Conservation (phyloP, 2,113 vertebrate genomes). For the Clarias macrocephalus region DNA sequence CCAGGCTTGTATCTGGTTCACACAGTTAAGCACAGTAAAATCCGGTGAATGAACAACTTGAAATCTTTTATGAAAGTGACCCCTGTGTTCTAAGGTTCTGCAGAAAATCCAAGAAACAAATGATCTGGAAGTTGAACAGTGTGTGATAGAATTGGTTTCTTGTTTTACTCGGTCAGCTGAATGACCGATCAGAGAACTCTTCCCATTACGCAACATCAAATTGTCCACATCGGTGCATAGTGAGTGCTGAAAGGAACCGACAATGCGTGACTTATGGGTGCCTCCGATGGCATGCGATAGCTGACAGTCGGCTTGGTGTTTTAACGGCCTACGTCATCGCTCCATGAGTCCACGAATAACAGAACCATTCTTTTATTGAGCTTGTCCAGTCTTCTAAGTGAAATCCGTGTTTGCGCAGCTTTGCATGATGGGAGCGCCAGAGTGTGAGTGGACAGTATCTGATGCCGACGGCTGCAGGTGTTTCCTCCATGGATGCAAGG, state of each 20-base stretch:
- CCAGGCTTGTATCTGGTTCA: neutral
- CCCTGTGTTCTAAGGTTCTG: neutral
- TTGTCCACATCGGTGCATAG: neutral
- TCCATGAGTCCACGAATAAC: neutral
- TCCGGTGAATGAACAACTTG: neutral
- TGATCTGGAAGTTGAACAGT: neutral
- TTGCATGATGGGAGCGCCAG: conserved; percentile 6
- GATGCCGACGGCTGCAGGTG: conserved; percentile 63
- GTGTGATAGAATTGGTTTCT: neutral
- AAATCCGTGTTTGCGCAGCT: conserved; percentile 13
- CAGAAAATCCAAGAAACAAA: neutral
- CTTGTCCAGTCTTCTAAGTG: neutral
- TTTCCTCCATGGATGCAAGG: conserved; percentile 66
- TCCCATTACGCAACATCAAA: neutral
- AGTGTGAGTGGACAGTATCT: conserved; percentile 35
- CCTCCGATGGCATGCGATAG: neutral
- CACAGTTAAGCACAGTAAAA: neutral
- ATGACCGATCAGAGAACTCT: neutral
- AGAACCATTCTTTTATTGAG: neutral
- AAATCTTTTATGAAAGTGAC: neutral
- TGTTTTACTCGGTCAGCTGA: neutral
- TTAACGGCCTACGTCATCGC: neutral
- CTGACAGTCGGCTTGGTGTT: neutral
- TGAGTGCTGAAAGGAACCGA: neutral
- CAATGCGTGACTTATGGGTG: neutral